These are phyloP conservation scores for Spondyliosoma cantharus DNA, from an alignment of 2,797 vertebrate species.

Conservation along the genomic window DNA sequence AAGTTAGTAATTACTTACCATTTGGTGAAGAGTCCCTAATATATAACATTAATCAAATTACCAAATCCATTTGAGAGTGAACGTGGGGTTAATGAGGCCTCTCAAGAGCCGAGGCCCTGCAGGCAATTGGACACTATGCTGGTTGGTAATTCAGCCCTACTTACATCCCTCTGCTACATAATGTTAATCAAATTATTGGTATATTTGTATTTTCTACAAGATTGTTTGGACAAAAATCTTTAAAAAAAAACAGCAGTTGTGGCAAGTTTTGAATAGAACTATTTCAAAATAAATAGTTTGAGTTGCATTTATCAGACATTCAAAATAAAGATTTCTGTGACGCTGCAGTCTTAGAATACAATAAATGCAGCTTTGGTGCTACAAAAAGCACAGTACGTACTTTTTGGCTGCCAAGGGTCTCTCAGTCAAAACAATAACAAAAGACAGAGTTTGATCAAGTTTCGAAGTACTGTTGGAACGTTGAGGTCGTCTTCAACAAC, in stretches of 20 bases:
- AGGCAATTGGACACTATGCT: background rate
- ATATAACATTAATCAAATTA: background rate
- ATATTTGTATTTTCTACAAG: background rate
- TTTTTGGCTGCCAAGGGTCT: too few species aligned
- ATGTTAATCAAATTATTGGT: too few species aligned
- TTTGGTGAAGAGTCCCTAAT: background rate
- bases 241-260: too few species aligned
- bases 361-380: background rate
- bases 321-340: background rate
- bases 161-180: background rate
- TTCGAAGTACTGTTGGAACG: too few species aligned
- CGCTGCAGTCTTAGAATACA: background rate
- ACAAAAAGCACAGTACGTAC: too few species aligned
- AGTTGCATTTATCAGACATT: background rate
- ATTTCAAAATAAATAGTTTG: background rate
- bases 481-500: too few species aligned
- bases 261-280: background rate
- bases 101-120: background rate
- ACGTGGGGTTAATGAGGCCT: background rate
- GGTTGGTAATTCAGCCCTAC: background rate
- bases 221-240: too few species aligned
- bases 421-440: too few species aligned
- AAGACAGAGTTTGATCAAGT: too few species aligned
- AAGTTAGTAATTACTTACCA: background rate
- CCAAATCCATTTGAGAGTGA: background rate